Evolutionary conservation across 2,797 vertebrate genomes (phyloP).

Genomic region (Vireo griseus): DNA sequence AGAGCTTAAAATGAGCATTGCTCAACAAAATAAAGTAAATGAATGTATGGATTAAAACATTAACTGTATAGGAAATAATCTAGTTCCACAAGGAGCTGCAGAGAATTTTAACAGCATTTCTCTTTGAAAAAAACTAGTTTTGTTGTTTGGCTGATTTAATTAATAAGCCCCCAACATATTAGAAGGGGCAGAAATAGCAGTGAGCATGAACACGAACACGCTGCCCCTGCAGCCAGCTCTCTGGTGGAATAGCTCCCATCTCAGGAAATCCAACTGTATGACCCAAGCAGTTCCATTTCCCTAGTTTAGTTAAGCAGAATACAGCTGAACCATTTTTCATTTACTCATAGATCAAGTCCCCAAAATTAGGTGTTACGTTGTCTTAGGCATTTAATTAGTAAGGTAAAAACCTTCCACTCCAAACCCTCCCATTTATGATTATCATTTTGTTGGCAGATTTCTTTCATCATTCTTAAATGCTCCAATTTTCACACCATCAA

Average conservation of each 20-base stretch:
- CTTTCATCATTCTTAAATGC: neutral
- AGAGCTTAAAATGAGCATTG: neutral
- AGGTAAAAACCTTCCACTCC: neutral
- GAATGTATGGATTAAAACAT: neutral
- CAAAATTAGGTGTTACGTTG: fast-evolving
- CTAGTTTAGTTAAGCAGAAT: neutral
- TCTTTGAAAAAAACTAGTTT: neutral
- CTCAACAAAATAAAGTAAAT: neutral
- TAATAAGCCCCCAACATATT: neutral
- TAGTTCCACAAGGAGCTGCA: neutral
- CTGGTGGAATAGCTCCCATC: neutral
- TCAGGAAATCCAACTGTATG: neutral
- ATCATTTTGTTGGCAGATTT: neutral
- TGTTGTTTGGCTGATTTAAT: neutral
- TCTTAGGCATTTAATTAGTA: neutral
- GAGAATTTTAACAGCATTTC: neutral
- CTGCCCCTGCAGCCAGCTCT: neutral
- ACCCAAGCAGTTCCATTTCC: neutral
- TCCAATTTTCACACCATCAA: neutral
- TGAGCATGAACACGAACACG: neutral
- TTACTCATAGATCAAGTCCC: neutral
- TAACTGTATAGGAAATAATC: neutral
- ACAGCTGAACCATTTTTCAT: neutral
- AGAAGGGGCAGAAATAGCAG: neutral
- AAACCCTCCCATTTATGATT: neutral